Percentiles rank a stretch among this genome's conserved stretches.
Evolutionary conservation across 1,140 invertebrate genomes (phyloP).

Genomic region (Tetramorium parvispinum): DNA sequence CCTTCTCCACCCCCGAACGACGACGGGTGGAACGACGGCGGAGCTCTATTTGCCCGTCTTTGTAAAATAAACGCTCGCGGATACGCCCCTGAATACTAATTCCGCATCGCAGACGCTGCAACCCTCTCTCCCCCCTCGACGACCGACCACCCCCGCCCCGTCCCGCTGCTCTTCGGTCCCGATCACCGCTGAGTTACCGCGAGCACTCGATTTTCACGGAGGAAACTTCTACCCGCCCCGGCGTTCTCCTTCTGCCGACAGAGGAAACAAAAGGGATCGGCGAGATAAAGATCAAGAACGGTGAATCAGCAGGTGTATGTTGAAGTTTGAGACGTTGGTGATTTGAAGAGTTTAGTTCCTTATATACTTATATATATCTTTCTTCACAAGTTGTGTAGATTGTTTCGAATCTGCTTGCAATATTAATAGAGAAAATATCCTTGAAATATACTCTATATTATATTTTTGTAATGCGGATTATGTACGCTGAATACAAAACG

Average conservation of each 20-base stretch:
- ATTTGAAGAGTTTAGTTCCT: constrained; percentile 1
- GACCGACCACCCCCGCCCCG: not conserved
- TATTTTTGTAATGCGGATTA: not conserved
- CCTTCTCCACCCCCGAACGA: not conserved
- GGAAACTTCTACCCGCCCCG: constrained; percentile 9
- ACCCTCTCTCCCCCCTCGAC: constrained; percentile 10
- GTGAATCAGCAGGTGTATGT: constrained; percentile 21
- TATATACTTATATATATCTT: not conserved
- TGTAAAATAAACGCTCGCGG: constrained; percentile 82
- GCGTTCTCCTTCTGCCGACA: not conserved
- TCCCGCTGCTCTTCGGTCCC: constrained; percentile 7
- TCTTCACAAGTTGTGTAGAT: not conserved
- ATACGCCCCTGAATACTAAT: constrained; percentile 81
- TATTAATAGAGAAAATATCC: not conserved
- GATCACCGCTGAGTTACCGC: constrained; percentile 35
- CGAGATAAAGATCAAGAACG: constrained; percentile 32
- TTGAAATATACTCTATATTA: not conserved
- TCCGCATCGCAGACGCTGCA: constrained; percentile 25
- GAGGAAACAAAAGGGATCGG: constrained; percentile 27
- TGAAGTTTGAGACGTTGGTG: constrained; percentile 30
- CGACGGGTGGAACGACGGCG: constrained; percentile 14
- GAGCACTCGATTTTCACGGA: constrained; percentile 37
- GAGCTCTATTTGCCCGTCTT: constrained; percentile 80
- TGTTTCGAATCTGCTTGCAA: not conserved
- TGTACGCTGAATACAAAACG: not conserved